phyloP scores from a whole-genome alignment of 37 sponge, comb jelly and placozoan genomes.

The Diacarnus erythraeanus region DNA sequence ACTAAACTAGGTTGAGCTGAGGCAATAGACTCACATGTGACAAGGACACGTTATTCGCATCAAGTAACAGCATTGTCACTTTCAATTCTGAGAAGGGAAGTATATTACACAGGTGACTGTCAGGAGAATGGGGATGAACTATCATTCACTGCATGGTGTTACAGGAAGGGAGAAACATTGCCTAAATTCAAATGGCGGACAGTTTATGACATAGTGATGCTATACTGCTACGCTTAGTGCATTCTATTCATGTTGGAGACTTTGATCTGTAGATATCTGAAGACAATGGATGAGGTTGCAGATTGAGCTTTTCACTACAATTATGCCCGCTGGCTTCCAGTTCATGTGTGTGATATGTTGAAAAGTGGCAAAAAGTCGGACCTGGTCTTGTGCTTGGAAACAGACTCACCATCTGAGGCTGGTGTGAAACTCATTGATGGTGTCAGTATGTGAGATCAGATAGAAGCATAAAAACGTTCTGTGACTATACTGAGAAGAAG shows the following conservation, averaged over 20 bases:
- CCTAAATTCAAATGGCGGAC: not conserved
- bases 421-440: conserved; percentile 5
- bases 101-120: not conserved
- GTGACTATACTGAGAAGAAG: conserved; percentile 3
- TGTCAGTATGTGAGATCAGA: not conserved
- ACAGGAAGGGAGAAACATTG: not conserved
- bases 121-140: not conserved
- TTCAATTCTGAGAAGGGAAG: not conserved
- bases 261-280: too few species aligned
- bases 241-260: too few species aligned
- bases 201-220: not conserved
- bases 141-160: not conserved
- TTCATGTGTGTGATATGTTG: not conserved
- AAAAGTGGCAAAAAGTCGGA: too few species aligned
- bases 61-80: not conserved
- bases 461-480: not conserved
- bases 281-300: too few species aligned
- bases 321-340: not conserved
- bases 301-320: not conserved
- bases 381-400: too few species aligned
- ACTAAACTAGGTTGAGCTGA: not conserved
- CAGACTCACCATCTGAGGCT: not conserved
- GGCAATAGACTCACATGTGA: not conserved
- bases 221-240: not conserved
- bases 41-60: not conserved